Evolutionary conservation across 2,113 vertebrate genomes (phyloP), one percentile per base, ranked within the genome.

Genomic region (Larimichthys polyactis): DNA sequence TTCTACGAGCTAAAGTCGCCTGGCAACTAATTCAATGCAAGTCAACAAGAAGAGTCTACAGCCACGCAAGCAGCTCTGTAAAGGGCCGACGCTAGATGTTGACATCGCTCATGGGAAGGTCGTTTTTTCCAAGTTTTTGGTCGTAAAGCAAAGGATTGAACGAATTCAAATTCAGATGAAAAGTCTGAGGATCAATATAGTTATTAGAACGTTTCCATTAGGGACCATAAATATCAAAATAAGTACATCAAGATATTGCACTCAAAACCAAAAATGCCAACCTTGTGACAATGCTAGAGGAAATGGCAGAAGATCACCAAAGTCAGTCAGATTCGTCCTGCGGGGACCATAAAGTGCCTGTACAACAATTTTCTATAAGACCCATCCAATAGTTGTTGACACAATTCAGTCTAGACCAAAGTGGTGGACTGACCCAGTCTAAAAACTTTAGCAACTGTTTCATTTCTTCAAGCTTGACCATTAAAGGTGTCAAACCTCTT

Each of bases 21-120:
- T 64, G 75, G 87, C 85, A 91, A 90, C 87, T 52, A 32, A 67
- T 40, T 75, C 63, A 90, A 80, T 71, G n/a, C 19, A 20, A 60
- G 36, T 62, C 69, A 84, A 80, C 22, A 59, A 70, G 36, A 60
- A 44, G 36, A 60, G 27, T 69, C 27, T 59, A 1, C 17, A 63
- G 81, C 24, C 14, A 40, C 11, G 48, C 48, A 48, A 62, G 51
- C 27, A 52, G 51, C 63, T 64, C 51, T 58, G 10, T 11, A n/a
- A 76, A n/a, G n/a, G 27, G 60, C 36, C 46, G 22, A 20, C 60
- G 73, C 62, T 24, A 54, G 48, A 68, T 5, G 58, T 46, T 32
- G 44, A 51, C 14, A 59, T 55, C 27, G 10, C 6, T 36, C 32
- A 36, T 7, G 32, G 32, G 32, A 36, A 36, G 32, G 32, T 36